Evolutionary conservation across 2,888 invertebrate species (phyloP), one percentile per base, ranked within the genome.

Genomic region (Zeuzera pyrina): DNA sequence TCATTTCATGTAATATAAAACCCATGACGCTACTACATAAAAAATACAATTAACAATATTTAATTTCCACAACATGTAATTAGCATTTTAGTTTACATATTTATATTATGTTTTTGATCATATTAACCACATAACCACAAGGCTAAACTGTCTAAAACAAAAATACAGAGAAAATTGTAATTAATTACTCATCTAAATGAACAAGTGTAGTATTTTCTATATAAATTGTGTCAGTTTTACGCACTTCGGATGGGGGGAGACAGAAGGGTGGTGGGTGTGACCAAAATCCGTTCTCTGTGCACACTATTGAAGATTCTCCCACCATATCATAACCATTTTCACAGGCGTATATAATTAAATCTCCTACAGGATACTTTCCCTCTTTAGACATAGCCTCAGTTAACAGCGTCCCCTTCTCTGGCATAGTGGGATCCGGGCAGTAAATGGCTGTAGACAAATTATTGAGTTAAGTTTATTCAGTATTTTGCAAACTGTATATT

Each of bases 261-360:
- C 95, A 95, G 62, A 91, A 89, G 29, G 95, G 95, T 7, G 93
- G 89, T 12, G 91, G 90, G 65, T 93, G 92, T 2, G 94, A 93
- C 95, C 94, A 95, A 58, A 90, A 91, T 28, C 94, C 94, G 39
- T 90, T 91, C 65, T 94, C 94, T 3, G 92, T 93, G 76, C 95
- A 95, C 27, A 94, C 92, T 47, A 93, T 90, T 40, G 91, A 91
- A 1, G 90, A 88, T 62, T 94, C 93, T 3, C 95, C 95, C 15
- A 89, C 57, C 4, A 74, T 56, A 14, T 67, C 57, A 35, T 50
- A 70, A 0, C 59, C 62, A 0, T 60, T 56, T 2, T 58, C 47
- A 34, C 81, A 81, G 24, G 90, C 87, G 71, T 93, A 94, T 53
- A 90, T 91, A 47, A 94, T 89, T 34, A 93, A 85, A 37, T 92